Evolutionary conservation across 2,797 vertebrate genomes (phyloP).

Genomic region (Diplodus puntazzo): DNA sequence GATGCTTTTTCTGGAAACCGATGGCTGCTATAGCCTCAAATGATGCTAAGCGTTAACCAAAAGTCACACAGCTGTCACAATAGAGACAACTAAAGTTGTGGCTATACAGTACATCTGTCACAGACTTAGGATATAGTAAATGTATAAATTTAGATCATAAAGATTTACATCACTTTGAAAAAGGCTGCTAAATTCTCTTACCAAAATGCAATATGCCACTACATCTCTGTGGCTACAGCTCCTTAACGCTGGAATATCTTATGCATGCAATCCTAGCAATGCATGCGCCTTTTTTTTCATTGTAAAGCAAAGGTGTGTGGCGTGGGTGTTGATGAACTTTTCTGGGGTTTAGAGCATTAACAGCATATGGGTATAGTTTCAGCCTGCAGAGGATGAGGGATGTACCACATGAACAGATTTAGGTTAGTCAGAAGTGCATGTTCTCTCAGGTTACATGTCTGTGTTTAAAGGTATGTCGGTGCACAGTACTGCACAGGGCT

Average conservation of each 20-base stretch:
- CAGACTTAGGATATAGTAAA: not conserved
- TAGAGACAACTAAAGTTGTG: not conserved
- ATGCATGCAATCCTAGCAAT: conserved; percentile 34
- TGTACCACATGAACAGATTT: conserved; percentile 37
- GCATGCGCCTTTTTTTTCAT: conserved; percentile 27
- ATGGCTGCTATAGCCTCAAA: not conserved
- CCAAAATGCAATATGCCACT: conserved; percentile 19
- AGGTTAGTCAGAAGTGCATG: conserved; percentile 82
- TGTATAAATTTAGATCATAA: conserved; percentile 34
- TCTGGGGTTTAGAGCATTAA: conserved; percentile 13
- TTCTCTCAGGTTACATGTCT: conserved; percentile 49
- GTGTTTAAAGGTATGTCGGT: conserved; percentile 45
- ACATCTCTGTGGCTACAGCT: conserved; percentile 55
- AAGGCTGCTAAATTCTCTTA: not conserved
- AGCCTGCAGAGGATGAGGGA: conserved; percentile 22
- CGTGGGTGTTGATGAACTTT: conserved; percentile 4
- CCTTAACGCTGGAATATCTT: conserved; percentile 18
- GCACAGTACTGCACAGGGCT: conserved; percentile 55
- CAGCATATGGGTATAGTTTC: conserved; percentile 4
- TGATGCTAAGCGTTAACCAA: not conserved
- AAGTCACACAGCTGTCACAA: not conserved
- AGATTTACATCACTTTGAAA: conserved; percentile 25
- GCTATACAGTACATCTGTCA: not conserved
- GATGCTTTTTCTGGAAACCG: not conserved
- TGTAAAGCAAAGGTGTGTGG: conserved; percentile 14